Conservation (phyloP, 2,797 vertebrate genomes). For the Cichlasoma orientale region DNA sequence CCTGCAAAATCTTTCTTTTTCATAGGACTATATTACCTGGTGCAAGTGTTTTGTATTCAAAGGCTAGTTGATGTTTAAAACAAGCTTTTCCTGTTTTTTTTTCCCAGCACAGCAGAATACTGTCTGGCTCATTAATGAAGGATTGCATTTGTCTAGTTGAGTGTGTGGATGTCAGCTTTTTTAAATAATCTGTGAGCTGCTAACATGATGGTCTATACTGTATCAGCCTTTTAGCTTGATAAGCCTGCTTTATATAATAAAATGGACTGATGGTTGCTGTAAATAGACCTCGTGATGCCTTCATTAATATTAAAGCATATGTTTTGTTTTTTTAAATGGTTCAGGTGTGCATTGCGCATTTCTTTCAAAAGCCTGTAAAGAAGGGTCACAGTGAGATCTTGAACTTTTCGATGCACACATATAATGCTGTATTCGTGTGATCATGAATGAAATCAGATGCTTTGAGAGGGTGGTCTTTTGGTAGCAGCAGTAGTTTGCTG, state of each 20-base stretch:
- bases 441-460: not conserved
- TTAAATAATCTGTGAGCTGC: not conserved
- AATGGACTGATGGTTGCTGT: not conserved
- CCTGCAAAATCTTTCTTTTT: not conserved
- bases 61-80: not conserved
- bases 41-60: not conserved
- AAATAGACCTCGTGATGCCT: too few relatives aligned
- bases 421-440: not conserved
- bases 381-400: not conserved
- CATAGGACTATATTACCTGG: not conserved
- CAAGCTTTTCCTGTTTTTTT: not conserved
- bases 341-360: not conserved
- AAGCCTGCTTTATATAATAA: not conserved
- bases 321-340: not conserved
- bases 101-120: not conserved
- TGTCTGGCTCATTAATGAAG: not conserved
- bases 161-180: not conserved
- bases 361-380: not conserved
- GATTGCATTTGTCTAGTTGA: not conserved
- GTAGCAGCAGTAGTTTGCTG: not conserved
- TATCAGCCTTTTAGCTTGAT: not conserved
- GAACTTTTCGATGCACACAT: not conserved
- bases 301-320: rapidly evolving
- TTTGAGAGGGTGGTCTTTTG: not conserved
- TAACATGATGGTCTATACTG: not conserved